Base-by-base conservation (phyloP, 2,888 invertebrate genomes). In the Oligia fasciuncula region DNA sequence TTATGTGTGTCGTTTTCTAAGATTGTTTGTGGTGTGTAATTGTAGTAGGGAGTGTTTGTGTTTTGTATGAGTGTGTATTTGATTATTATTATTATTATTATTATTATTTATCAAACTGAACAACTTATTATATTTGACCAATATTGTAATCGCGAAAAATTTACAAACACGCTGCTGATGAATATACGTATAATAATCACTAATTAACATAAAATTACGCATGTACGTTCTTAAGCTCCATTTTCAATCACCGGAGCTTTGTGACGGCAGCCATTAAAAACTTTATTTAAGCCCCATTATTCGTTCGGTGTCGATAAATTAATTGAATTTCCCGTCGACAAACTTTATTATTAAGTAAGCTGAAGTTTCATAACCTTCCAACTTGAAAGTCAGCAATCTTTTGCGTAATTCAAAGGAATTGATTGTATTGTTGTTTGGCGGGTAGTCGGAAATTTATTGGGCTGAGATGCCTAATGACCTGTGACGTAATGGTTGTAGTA, bases 271-370 rank as follows among this genome's bases (percentile, higher is more conserved):
- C 89, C 90, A 90, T 92, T 90, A 93, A 92, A 93, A 94, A 89
- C 86, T 88, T 88, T 88, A 83, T 80, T 83, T 88, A 91, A 91
- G 91, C 89, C 83, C 90, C 91, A 92, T 93, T 92, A 93, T 92
- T 92, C 91, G 91, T 90, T 89, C 90, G 86, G 90, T 92, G 90
- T 91, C 92, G 92, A 94, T 93, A 92, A 93, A 94, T 94, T 94
- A 93, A 95, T 94, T 92, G 92, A 94, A 94, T 93, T 93, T 89
- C 90, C 91, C 89, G 82, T 86, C 88, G 86, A 83, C 81, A 86
- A 92, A 93, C 90, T 94, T 94, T 91, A 91, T 92, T 92, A 93
- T 91, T 88, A 91, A 88, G 91, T 91, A 90, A 88, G 91, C 89
- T 85, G 74, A 89, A 92, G 89, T 92, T 92, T 89, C 88, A 90